Base-by-base conservation (phyloP, 2,113 vertebrate genomes). In the Oceanites oceanicus region DNA sequence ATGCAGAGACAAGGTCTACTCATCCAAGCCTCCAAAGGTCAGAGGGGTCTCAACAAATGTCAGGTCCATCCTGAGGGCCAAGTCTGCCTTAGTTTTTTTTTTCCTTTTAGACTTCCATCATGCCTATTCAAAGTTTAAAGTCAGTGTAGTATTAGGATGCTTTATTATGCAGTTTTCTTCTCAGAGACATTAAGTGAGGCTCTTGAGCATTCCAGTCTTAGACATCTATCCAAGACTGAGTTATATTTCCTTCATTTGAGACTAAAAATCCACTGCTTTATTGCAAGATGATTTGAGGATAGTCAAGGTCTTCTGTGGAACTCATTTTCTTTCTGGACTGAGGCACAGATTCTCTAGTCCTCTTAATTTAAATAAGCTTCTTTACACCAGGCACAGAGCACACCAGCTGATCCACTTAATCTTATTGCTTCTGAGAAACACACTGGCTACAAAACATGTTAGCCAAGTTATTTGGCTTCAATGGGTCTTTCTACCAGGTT, bases 251-350 rank as follows among this genome's bases (percentile, higher is more conserved):
- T 96, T 98, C 98, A 98, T 98, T 99, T 13, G 98, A 98, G 59
- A 99, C 84, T 49, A 98, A 98, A 97, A 99, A 99, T 34, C 98
- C 98, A 63, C 98, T 96, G 72, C 95, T 97, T 11, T 98, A 98
- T 29, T 99, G 94, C 79, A 98, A 80, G 47, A 98, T 97, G 77
- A 96, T 97, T 74, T 94, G 91, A 56, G 94, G 92, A 76, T 97
- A 99, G 12, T 75, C 87, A 17, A 83, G 76, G 25, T 96, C 96
- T 75, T 96, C 85, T 6, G 62, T 13, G 4, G 22, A 94, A 30
- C 59, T 38, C 97, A 97, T 97, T 30, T 73, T 91, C 38, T 36
- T 70, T 55, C 38, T 25, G 5, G 14, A 45, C 40, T 18, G 47
- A 30, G 44, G 9, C 25, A 53, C 53, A 56, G 74, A 53, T 36